Conservation (phyloP, 2,888 invertebrate genomes). For the Meteorus cinctellus region DNA sequence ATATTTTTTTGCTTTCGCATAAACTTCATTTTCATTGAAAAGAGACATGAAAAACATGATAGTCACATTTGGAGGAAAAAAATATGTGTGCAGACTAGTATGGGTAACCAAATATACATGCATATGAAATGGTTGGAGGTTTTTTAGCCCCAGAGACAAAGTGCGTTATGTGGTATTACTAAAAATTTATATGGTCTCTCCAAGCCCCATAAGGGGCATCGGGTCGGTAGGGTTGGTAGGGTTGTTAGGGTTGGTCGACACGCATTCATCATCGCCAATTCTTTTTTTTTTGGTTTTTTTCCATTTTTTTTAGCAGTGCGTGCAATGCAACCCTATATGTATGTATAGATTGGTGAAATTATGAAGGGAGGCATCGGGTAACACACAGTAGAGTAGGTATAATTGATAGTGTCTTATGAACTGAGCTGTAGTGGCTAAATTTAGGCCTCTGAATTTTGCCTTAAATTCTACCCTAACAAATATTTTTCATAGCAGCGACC, state of each 20-base stretch:
- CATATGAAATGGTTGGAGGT: conserved; percentile 37
- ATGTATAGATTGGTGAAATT: conserved; percentile 62
- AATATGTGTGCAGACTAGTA: not conserved
- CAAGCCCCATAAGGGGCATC: conserved; percentile 59
- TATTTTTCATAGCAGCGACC: too few relatives aligned
- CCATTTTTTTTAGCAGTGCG: conserved; percentile 41
- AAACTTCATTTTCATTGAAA: not conserved
- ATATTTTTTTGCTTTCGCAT: not conserved
- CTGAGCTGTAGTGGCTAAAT: not conserved
- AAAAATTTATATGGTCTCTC: conserved; percentile 71
- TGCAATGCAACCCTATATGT: conserved; percentile 62
- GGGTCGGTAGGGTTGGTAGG: conserved; percentile 23
- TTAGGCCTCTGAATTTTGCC: not conserved
- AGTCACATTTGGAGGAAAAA: not conserved
- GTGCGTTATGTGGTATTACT: conserved; percentile 68
- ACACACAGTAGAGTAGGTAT: conserved; percentile 60
- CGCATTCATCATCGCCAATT: conserved; percentile 62
- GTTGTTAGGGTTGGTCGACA: conserved; percentile 52
- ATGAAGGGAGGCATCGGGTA: conserved; percentile 72
- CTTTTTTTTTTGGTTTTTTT: conserved; percentile 28
- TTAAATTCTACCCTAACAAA: not conserved
- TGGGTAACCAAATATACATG: not conserved
- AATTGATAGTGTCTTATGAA: conserved; percentile 11
- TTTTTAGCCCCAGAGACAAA: conserved; percentile 56
- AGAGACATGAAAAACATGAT: not conserved